Percentiles rank a stretch among this genome's conserved stretches.
Conservation (phyloP, 2,888 invertebrate species). For the Cactoblastis cactorum region DNA sequence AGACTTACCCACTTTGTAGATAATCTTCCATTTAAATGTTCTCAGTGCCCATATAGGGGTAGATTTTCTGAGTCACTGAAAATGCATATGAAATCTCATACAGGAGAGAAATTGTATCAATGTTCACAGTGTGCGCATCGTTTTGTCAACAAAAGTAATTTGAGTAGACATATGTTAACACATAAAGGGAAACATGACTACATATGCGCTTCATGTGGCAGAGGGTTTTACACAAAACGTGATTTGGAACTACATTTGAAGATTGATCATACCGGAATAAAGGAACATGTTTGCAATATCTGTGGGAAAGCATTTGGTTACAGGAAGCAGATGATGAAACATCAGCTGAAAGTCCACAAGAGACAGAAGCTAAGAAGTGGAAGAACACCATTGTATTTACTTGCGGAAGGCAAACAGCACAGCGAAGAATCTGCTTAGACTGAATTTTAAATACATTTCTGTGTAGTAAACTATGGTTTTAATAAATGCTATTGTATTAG, state of each 20-base stretch:
- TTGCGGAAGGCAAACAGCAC: conserved; percentile 44
- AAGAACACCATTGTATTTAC: conserved; percentile 58
- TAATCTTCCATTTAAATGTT: conserved; percentile 57
- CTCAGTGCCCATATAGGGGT: conserved; percentile 61
- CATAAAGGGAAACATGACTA: conserved; percentile 53
- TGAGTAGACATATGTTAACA: conserved; percentile 56
- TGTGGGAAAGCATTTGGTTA: conserved; percentile 68
- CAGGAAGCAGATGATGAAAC: conserved; percentile 68
- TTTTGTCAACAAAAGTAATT: conserved; percentile 64
- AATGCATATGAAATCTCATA: conserved; percentile 67
- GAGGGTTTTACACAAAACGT: conserved; percentile 56
- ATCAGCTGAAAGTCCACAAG: conserved; percentile 64
- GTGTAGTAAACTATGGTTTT: neutral
- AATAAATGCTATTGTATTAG: neutral
- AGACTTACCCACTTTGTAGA: conserved; percentile 54
- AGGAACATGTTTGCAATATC: conserved; percentile 57
- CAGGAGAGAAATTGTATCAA: conserved; percentile 65
- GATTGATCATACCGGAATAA: conserved; percentile 62
- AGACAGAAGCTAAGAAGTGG: conserved; percentile 58
- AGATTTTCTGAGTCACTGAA: conserved; percentile 59
- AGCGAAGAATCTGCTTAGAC: conserved; percentile 26
- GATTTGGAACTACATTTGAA: conserved; percentile 58
- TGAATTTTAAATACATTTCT: neutral
- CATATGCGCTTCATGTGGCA: conserved; percentile 56
- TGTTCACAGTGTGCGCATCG: conserved; percentile 56